Evolutionary conservation across 2,113 vertebrate genomes (phyloP).

Genomic region (Mirza zaza): DNA sequence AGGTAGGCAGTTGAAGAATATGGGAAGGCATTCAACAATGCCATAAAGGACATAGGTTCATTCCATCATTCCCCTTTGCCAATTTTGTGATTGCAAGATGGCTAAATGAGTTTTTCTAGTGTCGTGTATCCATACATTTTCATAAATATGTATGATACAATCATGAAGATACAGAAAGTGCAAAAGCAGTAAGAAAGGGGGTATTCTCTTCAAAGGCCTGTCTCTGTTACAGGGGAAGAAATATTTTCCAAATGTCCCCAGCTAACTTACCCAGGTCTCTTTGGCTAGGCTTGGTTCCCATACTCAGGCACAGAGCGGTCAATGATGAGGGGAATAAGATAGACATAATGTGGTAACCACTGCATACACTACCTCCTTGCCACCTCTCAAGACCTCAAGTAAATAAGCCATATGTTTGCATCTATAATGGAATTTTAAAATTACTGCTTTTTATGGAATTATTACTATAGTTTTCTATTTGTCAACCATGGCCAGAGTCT

Average conservation of each 20-base stretch:
- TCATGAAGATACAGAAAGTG: not conserved
- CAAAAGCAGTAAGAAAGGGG: not conserved
- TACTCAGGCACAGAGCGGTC: not conserved
- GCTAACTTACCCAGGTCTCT: not conserved
- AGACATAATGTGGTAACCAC: not conserved
- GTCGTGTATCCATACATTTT: not conserved
- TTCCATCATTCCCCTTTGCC: not conserved
- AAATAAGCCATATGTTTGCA: not conserved
- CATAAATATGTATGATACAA: not conserved
- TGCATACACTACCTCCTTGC: not conserved
- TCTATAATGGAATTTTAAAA: not conserved
- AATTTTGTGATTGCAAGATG: not conserved
- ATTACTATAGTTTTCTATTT: not conserved
- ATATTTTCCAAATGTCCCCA: not conserved
- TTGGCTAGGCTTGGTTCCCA: not conserved
- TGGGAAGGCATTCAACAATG: not conserved
- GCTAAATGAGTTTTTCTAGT: not conserved
- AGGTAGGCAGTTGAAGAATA: not conserved
- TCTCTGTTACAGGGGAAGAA: not conserved
- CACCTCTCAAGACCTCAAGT: not conserved
- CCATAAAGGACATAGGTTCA: not conserved
- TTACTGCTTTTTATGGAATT: not conserved
- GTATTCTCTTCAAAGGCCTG: not conserved
- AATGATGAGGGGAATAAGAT: not conserved
- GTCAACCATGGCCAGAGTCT: not conserved